Conservation (phyloP, 2,797 vertebrate species). For the Gallirallus australis region DNA sequence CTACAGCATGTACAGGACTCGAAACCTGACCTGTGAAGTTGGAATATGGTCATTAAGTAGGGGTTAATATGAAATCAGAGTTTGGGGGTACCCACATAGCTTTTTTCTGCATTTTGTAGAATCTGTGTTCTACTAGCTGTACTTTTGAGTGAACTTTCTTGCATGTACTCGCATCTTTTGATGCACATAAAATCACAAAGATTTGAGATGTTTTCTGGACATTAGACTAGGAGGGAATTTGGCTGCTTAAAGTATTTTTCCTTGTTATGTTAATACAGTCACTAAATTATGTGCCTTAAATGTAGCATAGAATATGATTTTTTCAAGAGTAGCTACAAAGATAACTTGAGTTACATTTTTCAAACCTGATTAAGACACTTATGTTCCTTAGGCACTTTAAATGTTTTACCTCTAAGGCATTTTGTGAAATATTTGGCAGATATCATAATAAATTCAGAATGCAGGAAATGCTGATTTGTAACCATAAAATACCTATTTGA, state of each 20-base stretch:
- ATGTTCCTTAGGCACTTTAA: neutral
- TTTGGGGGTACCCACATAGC: neutral
- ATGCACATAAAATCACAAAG: neutral
- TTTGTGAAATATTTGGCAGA: conserved; percentile 34
- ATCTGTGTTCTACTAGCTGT: neutral
- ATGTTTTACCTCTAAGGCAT: neutral
- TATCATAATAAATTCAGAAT: neutral
- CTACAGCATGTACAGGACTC: neutral
- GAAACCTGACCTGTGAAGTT: neutral
- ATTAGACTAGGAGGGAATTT: neutral
- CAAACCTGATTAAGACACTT: neutral
- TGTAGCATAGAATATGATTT: neutral
- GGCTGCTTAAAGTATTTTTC: neutral
- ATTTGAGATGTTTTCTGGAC: neutral
- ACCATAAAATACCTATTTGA: neutral
- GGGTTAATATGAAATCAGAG: neutral
- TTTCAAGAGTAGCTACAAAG: neutral
- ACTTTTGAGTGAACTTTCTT: neutral
- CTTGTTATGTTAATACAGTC: neutral
- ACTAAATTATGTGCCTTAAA: neutral
- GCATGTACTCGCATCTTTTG: neutral
- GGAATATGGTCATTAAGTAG: neutral
- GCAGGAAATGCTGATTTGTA: conserved; percentile 1
- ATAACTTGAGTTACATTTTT: neutral
- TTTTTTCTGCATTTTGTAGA: neutral